A percentile compares a stretch with the other conserved stretches of the same genome.
Evolutionary conservation across 1,140 invertebrate species (phyloP).

Genomic region (Nephila pilipes): DNA sequence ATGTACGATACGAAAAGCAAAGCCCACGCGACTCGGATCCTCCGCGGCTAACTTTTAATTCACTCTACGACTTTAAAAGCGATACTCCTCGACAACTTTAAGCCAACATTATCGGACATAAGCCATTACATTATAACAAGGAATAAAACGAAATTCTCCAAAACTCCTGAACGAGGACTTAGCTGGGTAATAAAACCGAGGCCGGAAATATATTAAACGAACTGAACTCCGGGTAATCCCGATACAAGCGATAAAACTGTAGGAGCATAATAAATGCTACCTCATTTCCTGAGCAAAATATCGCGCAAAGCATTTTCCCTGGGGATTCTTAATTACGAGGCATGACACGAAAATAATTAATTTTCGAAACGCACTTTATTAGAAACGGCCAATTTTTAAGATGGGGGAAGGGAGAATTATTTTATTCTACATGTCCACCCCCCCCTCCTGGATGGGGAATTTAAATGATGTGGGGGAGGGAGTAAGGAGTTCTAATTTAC

Average conservation of each 20-base stretch:
- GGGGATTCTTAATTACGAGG: conserved; percentile 27
- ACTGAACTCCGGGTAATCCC: neutral
- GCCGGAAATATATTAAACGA: neutral
- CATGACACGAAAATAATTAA: conserved; percentile 44
- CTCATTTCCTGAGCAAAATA: conserved; percentile 32
- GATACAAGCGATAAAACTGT: conserved; percentile 6
- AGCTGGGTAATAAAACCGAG: neutral
- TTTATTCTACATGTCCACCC: neutral
- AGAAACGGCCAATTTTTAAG: conserved; percentile 44
- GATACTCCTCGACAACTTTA: neutral
- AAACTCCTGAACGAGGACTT: neutral
- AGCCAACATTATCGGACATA: neutral
- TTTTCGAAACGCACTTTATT: conserved; percentile 33
- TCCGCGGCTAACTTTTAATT: neutral
- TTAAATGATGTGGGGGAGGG: neutral
- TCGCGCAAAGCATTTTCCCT: neutral
- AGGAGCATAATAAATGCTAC: conserved; percentile 18
- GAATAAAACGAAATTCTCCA: neutral
- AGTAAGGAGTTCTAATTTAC: neutral
- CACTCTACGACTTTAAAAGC: neutral
- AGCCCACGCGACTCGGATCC: no score
- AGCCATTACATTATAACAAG: neutral
- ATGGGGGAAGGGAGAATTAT: neutral
- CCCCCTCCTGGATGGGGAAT: neutral
- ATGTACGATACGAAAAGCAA: no score